phyloP scores from a whole-genome alignment of 2,888 invertebrate species.

The Spicauda simplicius region DNA sequence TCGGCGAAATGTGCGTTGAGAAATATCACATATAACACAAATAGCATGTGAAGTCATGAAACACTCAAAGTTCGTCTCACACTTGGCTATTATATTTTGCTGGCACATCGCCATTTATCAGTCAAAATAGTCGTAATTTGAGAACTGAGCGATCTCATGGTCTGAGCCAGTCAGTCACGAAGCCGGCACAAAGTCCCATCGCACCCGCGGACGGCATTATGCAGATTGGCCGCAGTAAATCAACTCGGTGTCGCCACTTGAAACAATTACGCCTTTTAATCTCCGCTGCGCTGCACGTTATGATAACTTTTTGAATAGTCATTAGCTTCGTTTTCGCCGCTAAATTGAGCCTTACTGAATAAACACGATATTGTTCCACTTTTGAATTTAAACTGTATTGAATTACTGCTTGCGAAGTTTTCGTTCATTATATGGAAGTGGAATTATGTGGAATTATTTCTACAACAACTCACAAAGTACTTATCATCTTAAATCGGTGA shows the following conservation, averaged over 20 bases:
- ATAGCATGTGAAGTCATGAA: too few relatives aligned
- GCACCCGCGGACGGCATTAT: slow-evolving; percentile 49
- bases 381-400: background rate
- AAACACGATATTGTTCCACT: slow-evolving; percentile 15
- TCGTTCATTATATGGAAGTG: background rate
- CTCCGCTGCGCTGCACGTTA: slow-evolving; percentile 22
- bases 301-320: slow-evolving; percentile 30
- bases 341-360: slow-evolving; percentile 4
- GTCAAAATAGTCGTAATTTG: too few relatives aligned
- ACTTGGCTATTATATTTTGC: too few relatives aligned
- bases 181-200: slow-evolving; percentile 12
- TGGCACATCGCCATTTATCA: too few relatives aligned
- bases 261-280: slow-evolving; percentile 60
- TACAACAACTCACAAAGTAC: too few relatives aligned
- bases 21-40: too few relatives aligned
- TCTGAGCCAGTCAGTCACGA: background rate
- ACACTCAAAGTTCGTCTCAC: too few relatives aligned
- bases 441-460: too few relatives aligned
- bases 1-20: too few relatives aligned
- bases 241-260: slow-evolving; percentile 53
- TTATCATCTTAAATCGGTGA: too few relatives aligned
- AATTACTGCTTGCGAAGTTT: background rate
- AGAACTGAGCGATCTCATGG: background rate
- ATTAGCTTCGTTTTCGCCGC: slow-evolving; percentile 16
- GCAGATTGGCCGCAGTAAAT: slow-evolving; percentile 60